Evolutionary conservation across 1,140 invertebrate genomes (phyloP).

Genomic region (Pectinophora gossypiella): DNA sequence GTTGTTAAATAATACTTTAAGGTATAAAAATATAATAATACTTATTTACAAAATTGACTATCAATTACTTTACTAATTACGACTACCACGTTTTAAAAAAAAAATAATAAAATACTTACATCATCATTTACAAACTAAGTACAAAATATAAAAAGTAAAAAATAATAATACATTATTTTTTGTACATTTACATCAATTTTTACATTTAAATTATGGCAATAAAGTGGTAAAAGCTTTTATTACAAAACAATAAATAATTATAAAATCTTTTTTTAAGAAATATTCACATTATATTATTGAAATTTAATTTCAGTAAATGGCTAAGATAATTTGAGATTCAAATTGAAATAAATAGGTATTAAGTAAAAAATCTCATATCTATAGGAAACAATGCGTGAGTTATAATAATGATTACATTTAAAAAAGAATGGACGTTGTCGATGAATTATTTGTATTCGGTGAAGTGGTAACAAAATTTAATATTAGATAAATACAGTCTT

Average conservation of each 20-base stretch:
- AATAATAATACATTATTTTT: too few species aligned
- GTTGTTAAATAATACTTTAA: constrained; percentile 33
- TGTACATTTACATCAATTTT: not conserved
- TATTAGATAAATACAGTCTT: constrained; percentile 6
- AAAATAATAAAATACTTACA: not conserved
- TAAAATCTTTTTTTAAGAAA: too few species aligned
- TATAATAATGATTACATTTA: not conserved
- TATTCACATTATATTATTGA: too few species aligned
- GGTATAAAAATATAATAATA: constrained; percentile 22
- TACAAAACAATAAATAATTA: too few species aligned
- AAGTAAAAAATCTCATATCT: not conserved
- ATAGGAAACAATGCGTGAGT: too few species aligned
- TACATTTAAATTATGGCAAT: too few species aligned
- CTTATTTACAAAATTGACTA: constrained; percentile 11
- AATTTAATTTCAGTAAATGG: too few species aligned
- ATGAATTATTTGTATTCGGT: constrained; percentile 27
- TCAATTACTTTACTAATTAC: not conserved
- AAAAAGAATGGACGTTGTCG: constrained; percentile 39
- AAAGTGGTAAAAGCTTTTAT: too few species aligned
- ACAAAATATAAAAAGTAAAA: not conserved
- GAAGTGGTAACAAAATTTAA: constrained; percentile 23
- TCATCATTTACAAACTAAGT: not conserved
- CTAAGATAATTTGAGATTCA: constrained; percentile 24
- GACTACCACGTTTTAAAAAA: too few species aligned
- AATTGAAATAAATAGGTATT: not conserved